Evolutionary conservation across 2,113 vertebrate species (phyloP).

Genomic region (Pterocles orientalis): DNA sequence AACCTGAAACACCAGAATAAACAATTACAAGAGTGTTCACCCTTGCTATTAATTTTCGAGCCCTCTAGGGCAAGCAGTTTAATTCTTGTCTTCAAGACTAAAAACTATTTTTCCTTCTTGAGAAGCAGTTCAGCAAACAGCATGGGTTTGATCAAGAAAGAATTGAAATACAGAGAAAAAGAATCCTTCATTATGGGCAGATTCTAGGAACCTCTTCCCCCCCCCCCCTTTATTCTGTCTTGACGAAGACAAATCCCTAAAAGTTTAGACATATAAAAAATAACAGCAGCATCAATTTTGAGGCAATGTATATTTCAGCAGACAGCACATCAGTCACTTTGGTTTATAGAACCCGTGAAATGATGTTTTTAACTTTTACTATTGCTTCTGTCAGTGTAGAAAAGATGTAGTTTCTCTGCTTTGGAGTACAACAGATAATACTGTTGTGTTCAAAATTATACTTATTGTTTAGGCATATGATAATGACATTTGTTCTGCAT

Average conservation of each 20-base stretch:
- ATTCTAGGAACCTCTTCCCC: background rate
- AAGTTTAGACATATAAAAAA: constrained; percentile 50
- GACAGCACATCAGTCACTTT: constrained; percentile 58
- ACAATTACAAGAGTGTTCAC: background rate
- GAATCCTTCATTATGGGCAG: background rate
- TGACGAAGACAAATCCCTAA: constrained; percentile 7
- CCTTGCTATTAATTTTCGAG: constrained; percentile 1
- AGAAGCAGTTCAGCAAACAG: background rate
- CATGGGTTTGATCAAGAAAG: constrained; percentile 20
- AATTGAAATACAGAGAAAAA: constrained; percentile 32
- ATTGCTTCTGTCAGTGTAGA: constrained; percentile 31
- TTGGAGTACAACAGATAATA: constrained; percentile 1
- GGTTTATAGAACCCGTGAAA: constrained; percentile 45
- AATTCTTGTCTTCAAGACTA: constrained; percentile 24
- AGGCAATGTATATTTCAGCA: constrained; percentile 45
- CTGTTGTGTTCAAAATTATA: constrained; percentile 13
- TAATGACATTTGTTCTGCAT: background rate
- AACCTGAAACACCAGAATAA: constrained; percentile 15
- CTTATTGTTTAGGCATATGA: background rate
- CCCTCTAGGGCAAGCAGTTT: constrained; percentile 29
- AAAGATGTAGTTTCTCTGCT: constrained; percentile 15
- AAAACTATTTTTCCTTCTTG: background rate
- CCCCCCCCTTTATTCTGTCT: background rate
- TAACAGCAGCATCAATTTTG: constrained; percentile 52
- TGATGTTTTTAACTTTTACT: constrained; percentile 55